Conservation (phyloP, 37 sponge, comb jelly and placozoan species). For the Axinella damicornis region DNA sequence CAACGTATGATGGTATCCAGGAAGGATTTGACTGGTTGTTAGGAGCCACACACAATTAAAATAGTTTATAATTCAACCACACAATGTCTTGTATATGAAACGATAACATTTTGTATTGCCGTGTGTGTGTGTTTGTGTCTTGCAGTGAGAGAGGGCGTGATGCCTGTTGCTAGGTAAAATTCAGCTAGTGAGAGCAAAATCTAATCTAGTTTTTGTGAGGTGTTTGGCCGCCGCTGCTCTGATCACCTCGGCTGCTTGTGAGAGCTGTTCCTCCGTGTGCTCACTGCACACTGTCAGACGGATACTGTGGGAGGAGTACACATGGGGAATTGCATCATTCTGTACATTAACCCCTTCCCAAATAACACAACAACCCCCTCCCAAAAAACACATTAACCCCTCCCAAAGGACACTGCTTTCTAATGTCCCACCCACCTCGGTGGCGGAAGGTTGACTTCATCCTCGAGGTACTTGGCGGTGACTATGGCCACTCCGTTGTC, state of each 20-base stretch:
- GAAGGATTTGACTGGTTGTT: constrained; percentile 54
- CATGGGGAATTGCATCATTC: too few relatives aligned
- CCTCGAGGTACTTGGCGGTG: constrained; percentile 75
- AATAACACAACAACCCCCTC: too few relatives aligned
- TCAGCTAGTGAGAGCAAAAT: too few relatives aligned
- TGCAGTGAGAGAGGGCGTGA: too few relatives aligned
- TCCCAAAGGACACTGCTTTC: not conserved
- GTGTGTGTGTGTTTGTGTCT: too few relatives aligned
- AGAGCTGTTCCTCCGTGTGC: constrained; percentile 63
- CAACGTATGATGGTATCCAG: not conserved
- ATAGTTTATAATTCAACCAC: not conserved
- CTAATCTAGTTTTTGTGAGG: too few relatives aligned
- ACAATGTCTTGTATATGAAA: too few relatives aligned
- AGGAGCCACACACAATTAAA: not conserved
- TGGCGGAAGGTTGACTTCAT: constrained; percentile 63
- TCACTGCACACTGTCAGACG: constrained; percentile 62
- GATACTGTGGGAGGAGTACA: constrained; percentile 41
- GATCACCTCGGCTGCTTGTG: constrained; percentile 60
- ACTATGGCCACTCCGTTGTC: constrained; percentile 68
- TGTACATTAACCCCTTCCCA: too few relatives aligned
- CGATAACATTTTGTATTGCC: too few relatives aligned
- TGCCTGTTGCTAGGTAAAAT: too few relatives aligned
- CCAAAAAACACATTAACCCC: not conserved
- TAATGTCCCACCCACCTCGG: constrained; percentile 73
- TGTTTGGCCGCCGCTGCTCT: constrained; percentile 46